A percentile compares a stretch with the other conserved stretches of the same genome.
phyloP scores from a whole-genome alignment of 2,113 vertebrate genomes.

The Carassius carassius region DNA sequence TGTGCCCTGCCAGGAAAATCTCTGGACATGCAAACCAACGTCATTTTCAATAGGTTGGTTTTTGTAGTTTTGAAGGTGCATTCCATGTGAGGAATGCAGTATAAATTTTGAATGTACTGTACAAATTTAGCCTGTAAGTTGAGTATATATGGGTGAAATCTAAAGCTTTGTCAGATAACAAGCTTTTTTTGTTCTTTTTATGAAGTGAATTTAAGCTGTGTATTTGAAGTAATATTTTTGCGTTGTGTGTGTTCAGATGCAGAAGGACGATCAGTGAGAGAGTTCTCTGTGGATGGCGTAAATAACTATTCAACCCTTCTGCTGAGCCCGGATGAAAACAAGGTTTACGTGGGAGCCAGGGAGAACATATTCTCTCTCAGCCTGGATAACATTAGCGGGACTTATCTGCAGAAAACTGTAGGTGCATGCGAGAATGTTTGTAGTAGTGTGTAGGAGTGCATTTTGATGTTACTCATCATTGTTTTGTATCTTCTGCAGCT shows the following conservation, averaged over 20 bases:
- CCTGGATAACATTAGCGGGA: constrained; percentile 74
- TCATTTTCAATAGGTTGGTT: background rate
- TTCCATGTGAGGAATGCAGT: background rate
- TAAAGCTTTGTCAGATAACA: background rate
- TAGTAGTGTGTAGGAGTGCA: constrained; percentile 7
- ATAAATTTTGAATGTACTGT: background rate
- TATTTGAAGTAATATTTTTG: background rate
- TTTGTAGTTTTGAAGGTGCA: background rate
- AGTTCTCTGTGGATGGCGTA: constrained; percentile 76
- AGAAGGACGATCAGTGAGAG: constrained; percentile 73
- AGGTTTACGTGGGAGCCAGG: constrained; percentile 84
- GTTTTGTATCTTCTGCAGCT: constrained; percentile 72
- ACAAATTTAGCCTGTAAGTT: too few relatives aligned
- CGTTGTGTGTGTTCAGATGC: constrained; percentile 65
- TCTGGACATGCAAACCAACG: background rate
- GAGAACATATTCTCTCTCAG: constrained; percentile 85
- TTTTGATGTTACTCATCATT: constrained; percentile 6
- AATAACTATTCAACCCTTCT: constrained; percentile 86
- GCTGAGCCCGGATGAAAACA: constrained; percentile 80
- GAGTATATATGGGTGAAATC: background rate
- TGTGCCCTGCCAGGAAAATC: constrained; percentile 9
- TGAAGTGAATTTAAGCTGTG: background rate
- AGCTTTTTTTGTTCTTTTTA: background rate
- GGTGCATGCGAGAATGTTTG: constrained; percentile 71
- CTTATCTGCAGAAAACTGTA: constrained; percentile 65